A percentile compares a stretch with the other conserved stretches of the same genome.
Conservation (phyloP, 2,888 invertebrate species). For the Prenolepis imparis region DNA sequence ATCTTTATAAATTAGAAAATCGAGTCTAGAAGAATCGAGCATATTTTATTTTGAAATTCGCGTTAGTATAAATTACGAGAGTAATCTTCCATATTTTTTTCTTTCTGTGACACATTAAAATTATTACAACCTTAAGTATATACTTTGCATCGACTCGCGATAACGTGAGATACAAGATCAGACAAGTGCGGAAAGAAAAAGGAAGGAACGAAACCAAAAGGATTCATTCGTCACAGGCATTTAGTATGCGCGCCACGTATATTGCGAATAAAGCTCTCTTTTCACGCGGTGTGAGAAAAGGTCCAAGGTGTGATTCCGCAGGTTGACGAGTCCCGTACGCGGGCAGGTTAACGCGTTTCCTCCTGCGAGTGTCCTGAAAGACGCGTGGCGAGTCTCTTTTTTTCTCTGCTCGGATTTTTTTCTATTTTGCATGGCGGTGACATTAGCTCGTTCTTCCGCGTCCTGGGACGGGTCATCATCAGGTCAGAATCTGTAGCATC, state of each 20-base stretch:
- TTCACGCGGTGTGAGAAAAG: slow-evolving; percentile 39
- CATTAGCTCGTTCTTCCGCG: slow-evolving; percentile 76
- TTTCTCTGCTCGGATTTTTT: slow-evolving; percentile 57
- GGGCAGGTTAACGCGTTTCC: slow-evolving; percentile 37
- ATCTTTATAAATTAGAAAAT: not conserved
- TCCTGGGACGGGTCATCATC: slow-evolving; percentile 78
- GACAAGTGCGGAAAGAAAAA: not conserved
- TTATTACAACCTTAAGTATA: too few species aligned
- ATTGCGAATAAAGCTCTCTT: slow-evolving; percentile 5
- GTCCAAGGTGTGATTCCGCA: slow-evolving; percentile 44
- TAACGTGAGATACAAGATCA: not conserved
- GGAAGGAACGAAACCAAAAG: not conserved
- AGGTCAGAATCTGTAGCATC: slow-evolving; percentile 81
- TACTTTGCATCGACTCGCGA: not conserved
- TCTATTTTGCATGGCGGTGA: slow-evolving; percentile 73
- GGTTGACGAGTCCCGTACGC: slow-evolving; percentile 41
- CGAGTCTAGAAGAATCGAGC: not conserved
- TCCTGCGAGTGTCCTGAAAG: slow-evolving; percentile 22
- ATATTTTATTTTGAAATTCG: not conserved
- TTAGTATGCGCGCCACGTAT: slow-evolving; percentile 29
- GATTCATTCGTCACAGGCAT: slow-evolving; percentile 27
- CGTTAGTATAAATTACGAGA: not conserved
- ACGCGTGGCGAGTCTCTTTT: slow-evolving; percentile 62
- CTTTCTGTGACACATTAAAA: not conserved
- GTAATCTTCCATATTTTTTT: not conserved